phyloP scores from a whole-genome alignment of 2,888 invertebrate species.

The Allygus modestus region DNA sequence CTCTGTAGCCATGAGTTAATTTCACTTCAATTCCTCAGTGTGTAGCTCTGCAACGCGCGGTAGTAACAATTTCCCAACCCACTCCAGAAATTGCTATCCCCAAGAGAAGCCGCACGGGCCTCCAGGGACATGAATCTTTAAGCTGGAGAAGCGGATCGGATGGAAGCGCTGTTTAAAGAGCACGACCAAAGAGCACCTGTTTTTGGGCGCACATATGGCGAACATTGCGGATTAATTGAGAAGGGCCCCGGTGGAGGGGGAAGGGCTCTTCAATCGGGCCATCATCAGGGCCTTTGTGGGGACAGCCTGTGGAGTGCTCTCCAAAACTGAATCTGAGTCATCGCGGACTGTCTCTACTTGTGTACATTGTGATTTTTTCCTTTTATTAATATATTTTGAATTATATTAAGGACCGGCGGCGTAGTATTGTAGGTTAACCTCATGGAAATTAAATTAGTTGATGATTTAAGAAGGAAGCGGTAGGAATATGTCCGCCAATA shows the following conservation, averaged over 20 bases:
- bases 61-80: not conserved
- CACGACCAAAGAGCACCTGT: constrained; percentile 61
- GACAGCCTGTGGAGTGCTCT: not conserved
- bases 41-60: no score
- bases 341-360: not conserved
- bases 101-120: not conserved
- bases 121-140: constrained; percentile 50
- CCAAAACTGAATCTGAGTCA: constrained; percentile 11
- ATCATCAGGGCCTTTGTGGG: constrained; percentile 15
- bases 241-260: constrained; percentile 62
- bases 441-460: no score
- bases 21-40: no score
- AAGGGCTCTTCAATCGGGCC: not conserved
- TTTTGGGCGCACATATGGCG: constrained; percentile 46
- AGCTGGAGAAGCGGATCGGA: constrained; percentile 24
- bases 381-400: no score
- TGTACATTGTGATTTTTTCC: not conserved
- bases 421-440: no score
- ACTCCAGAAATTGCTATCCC: not conserved
- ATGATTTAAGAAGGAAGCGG: no score
- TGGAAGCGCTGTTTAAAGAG: constrained; percentile 51
- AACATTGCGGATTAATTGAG: constrained; percentile 67
- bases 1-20: no score
- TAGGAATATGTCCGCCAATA: no score
- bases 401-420: no score